Evolutionary conservation across 2,797 vertebrate genomes (phyloP).

Genomic region (Uromys caudimaculatus): DNA sequence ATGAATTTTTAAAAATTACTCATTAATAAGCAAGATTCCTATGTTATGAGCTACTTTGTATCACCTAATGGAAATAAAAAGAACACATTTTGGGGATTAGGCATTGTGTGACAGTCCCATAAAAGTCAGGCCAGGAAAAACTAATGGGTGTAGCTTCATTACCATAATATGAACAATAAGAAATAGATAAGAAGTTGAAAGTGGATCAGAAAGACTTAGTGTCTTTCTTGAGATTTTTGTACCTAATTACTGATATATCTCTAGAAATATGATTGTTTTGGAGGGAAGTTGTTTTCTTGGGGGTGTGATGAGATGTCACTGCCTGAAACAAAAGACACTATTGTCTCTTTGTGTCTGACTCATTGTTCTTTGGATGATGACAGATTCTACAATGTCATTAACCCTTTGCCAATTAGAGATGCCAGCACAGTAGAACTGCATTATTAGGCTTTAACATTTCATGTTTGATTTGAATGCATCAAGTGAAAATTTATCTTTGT

Average conservation of each 20-base stretch:
- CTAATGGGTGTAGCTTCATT: constrained; percentile 36
- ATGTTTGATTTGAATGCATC: not conserved
- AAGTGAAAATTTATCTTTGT: not conserved
- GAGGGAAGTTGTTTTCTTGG: not conserved
- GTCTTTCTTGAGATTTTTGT: constrained; percentile 84
- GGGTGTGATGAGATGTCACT: constrained; percentile 82
- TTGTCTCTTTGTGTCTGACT: constrained; percentile 83
- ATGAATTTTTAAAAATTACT: not conserved
- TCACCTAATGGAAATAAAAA: constrained; percentile 37
- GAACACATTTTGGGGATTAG: not conserved
- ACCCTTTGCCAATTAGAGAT: constrained; percentile 65
- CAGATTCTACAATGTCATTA: constrained; percentile 73
- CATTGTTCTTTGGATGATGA: constrained; percentile 61
- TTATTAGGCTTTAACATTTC: not conserved
- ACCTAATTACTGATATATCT: constrained; percentile 85
- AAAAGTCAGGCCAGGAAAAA: constrained; percentile 44
- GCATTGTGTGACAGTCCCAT: constrained; percentile 16
- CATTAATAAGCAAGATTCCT: not conserved
- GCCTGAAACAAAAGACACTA: constrained; percentile 82
- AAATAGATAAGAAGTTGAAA: constrained; percentile 73
- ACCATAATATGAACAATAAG: constrained; percentile 37
- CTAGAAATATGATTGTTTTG: constrained; percentile 70
- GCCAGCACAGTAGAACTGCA: not conserved
- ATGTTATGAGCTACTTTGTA: not conserved
- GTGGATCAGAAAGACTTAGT: constrained; percentile 65